A percentile compares a stretch with the other conserved stretches of the same genome.
These are phyloP conservation scores for Eufriesea mexicana DNA, from an alignment of 1,140 invertebrate genomes.

Conservation along the genomic window DNA sequence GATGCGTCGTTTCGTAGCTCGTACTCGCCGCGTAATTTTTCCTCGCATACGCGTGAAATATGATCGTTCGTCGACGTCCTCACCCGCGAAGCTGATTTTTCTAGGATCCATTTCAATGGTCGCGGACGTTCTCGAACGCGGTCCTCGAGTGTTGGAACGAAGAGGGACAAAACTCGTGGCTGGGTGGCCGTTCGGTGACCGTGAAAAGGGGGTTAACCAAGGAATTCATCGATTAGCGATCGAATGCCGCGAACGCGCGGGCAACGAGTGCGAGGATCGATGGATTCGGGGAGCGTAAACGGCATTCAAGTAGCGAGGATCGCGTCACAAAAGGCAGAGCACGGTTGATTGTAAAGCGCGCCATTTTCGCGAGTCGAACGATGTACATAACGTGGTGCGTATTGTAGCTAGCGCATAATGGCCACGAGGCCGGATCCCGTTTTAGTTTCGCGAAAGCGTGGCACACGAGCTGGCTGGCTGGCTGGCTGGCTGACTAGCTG, in stretches of 20 bases:
- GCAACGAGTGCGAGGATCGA: not conserved
- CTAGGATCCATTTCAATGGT: not conserved
- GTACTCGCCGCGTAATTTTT: slow-evolving; percentile 18
- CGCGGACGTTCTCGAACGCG: too few relatives aligned
- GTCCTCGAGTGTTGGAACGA: too few relatives aligned
- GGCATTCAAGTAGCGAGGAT: not conserved
- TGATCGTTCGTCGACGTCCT: not conserved
- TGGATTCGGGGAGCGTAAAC: not conserved
- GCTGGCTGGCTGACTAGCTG: not conserved
- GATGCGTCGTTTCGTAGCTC: slow-evolving; percentile 33
- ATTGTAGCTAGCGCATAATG: slow-evolving; percentile 57
- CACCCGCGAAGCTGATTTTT: slow-evolving; percentile 30
- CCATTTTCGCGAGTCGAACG: slow-evolving; percentile 6
- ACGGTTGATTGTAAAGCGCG: slow-evolving; percentile 13
- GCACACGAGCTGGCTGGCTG: not conserved
- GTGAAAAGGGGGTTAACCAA: too few relatives aligned
- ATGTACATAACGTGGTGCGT: slow-evolving; percentile 38
- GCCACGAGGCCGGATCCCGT: not conserved
- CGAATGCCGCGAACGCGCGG: too few relatives aligned
- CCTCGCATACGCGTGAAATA: slow-evolving; percentile 40
- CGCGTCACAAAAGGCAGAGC: not conserved
- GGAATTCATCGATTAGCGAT: not conserved
- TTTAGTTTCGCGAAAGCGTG: slow-evolving; percentile 14
- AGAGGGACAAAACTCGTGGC: too few relatives aligned
- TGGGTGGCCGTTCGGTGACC: not conserved